These are phyloP conservation scores for Characodon lateralis DNA, from an alignment of 2,797 vertebrate genomes.

Conservation along the genomic window DNA sequence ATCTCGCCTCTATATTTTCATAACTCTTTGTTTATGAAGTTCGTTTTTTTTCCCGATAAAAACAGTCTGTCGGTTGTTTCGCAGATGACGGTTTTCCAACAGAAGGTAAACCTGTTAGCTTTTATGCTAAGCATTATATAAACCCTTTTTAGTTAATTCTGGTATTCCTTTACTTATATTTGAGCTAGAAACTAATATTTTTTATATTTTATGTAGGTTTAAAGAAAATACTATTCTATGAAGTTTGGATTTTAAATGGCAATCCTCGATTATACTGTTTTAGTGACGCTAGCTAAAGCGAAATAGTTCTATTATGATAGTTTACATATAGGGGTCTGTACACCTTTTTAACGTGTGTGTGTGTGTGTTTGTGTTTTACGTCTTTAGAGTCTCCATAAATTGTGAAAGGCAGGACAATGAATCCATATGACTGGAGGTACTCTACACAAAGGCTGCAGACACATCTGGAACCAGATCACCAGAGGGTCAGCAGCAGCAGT, in stretches of 20 bases:
- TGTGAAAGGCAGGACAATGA: slow-evolving; percentile 38
- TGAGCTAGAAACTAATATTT: not conserved
- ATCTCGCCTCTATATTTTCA: not conserved
- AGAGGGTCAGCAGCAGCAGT: not conserved
- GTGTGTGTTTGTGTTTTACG: no score
- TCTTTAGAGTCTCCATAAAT: slow-evolving; percentile 11
- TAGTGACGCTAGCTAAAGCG: not conserved
- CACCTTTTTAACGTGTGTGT: not conserved
- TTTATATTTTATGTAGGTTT: not conserved
- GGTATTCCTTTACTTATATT: not conserved
- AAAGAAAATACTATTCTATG: not conserved
- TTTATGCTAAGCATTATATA: slow-evolving; percentile 15
- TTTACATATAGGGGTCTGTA: not conserved
- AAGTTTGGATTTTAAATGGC: not conserved
- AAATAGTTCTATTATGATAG: not conserved
- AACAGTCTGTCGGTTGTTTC: accelerated
- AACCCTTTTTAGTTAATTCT: not conserved
- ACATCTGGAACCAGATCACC: not conserved
- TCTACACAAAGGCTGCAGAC: not conserved
- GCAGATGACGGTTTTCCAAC: not conserved
- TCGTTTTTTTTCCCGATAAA: not conserved
- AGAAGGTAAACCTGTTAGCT: slow-evolving; percentile 43
- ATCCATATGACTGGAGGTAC: slow-evolving; percentile 31
- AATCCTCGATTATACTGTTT: not conserved
- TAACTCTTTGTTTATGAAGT: not conserved